Base-by-base conservation (phyloP, 2,113 vertebrate species). In the Telmatochromis sp. region DNA sequence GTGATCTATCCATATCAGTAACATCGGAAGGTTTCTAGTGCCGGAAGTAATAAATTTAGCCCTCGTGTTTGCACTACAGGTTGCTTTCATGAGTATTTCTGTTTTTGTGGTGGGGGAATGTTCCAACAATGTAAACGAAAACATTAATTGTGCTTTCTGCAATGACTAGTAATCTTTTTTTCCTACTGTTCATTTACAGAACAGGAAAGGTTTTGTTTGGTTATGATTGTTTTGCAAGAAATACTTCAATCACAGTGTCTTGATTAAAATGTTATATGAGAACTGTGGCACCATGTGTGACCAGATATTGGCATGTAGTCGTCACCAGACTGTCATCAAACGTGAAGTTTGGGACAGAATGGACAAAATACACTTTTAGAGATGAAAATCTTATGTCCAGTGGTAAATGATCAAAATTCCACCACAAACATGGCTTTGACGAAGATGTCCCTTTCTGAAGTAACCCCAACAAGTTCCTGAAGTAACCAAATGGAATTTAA, bases 221-320 rank as follows among this genome's bases (percentile, higher is more conserved):
- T 31, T 6, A 31, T 31, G 57, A 17, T 7, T 33, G 33, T 53
- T 54, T 15, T 55, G 12, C 23, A 19, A 80, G 3, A 31, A 80
- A 80, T 53, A 53, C 6, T 3, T 21, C 7, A 5, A 40, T 68
- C 33, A 35, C 33, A 68, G 60, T 65, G 33, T 35, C 60, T 33
- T 35, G 0, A n/a, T 35, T 35, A 65, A 65, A 35, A 65, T 19
- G 6, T n/a, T 19, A 65, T 65, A 12, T n/a, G 3, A 65, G 31
- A 65, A 57, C 7, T 57, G 58, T 63, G 15, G 28, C 7, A 19
- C 26, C 5, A 31, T 55, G 11, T 55, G 53, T 55, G 53, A 55
- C 53, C 53, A 4, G 53, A 55, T 2, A 0, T 55, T 23, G 11
- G 53, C 53, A 55, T 13, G 11, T 13, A 23, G 21, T 55, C 0